These are phyloP conservation scores for Mustelus asterias DNA, from an alignment of 2,113 vertebrate species.

Conservation along the genomic window DNA sequence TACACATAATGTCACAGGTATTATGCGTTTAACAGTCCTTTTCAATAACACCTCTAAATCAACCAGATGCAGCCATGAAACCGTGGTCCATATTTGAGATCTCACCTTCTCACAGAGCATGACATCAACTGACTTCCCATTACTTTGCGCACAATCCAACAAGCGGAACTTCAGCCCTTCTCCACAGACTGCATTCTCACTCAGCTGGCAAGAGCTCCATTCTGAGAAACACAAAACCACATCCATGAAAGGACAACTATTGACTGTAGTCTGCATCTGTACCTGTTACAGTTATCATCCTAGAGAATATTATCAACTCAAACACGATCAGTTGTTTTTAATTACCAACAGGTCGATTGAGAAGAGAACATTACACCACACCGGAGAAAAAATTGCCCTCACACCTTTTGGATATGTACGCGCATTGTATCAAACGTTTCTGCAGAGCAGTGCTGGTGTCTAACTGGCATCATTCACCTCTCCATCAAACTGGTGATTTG, in stretches of 20 bases:
- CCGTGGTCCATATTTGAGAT: background rate
- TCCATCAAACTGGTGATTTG: background rate
- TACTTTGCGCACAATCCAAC: slow-evolving; percentile 77
- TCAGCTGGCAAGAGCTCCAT: slow-evolving; percentile 88
- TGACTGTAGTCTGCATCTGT: background rate
- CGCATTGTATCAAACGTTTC: background rate
- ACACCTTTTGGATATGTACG: background rate
- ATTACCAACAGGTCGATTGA: background rate
- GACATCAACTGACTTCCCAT: slow-evolving; percentile 63
- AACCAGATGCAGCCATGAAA: background rate
- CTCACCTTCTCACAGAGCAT: slow-evolving; percentile 74
- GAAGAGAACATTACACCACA: background rate
- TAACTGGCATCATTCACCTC: background rate
- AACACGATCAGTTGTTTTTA: background rate
- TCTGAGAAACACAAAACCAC: slow-evolving; percentile 55
- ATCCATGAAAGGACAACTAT: background rate
- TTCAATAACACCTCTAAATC: background rate
- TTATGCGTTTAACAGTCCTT: too few relatives aligned
- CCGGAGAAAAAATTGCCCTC: background rate
- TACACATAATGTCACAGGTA: background rate
- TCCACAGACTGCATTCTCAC: slow-evolving; percentile 75
- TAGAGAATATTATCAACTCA: background rate
- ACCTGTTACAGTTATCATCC: too few relatives aligned
- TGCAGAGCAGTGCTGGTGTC: background rate
- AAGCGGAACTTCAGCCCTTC: slow-evolving; percentile 67